A percentile compares a stretch with the other conserved stretches of the same genome.
These are phyloP conservation scores for Cochlearius cochlearius DNA, from an alignment of 2,113 vertebrate genomes.

Conservation along the genomic window DNA sequence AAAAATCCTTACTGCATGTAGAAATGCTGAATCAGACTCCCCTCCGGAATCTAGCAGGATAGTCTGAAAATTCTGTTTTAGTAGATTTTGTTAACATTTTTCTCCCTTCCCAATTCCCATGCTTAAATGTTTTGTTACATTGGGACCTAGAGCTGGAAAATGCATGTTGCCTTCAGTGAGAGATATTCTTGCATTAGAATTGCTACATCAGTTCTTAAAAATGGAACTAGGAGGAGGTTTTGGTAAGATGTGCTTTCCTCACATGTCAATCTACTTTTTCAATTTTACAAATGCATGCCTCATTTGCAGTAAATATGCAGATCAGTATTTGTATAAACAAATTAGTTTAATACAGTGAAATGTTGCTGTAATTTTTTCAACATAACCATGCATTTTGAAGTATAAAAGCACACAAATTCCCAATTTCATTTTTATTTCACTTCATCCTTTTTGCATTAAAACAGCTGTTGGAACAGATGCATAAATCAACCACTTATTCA, in stretches of 20 bases:
- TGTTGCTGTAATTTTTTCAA: conserved; percentile 6
- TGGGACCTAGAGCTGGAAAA: not conserved
- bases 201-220: not conserved
- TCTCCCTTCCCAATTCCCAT: not conserved
- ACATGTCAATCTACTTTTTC: not conserved
- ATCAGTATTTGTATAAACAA: not conserved
- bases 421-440: conserved; percentile 26
- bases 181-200: not conserved
- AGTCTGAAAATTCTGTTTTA: not conserved
- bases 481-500: conserved; percentile 37
- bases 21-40: not conserved
- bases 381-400: conserved; percentile 4
- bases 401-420: conserved; percentile 8
- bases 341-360: not conserved
- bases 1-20: not conserved
- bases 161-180: not conserved
- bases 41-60: rapidly evolving
- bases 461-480: not conserved
- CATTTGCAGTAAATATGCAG: not conserved
- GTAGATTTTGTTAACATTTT: not conserved
- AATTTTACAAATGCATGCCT: not conserved
- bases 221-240: not conserved
- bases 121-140: not conserved
- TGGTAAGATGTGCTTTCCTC: not conserved
- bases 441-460: conserved; percentile 38